Conservation (phyloP, 2,113 vertebrate genomes). For the Neofelis nebulosa region DNA sequence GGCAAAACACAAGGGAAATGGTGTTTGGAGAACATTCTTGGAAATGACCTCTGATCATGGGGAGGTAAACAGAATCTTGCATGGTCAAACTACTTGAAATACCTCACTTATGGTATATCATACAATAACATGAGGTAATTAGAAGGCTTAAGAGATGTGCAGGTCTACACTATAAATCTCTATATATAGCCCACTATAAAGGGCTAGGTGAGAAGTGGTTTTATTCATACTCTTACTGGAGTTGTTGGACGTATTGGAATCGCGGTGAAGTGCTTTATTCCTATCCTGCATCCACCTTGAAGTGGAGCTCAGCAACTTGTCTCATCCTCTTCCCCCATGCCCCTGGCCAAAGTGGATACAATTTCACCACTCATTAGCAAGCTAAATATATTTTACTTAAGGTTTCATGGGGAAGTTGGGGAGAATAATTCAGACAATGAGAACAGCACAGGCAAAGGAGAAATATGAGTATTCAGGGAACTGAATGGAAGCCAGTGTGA, state of each 20-base stretch:
- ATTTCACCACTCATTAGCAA: not conserved
- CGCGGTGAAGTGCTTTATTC: not conserved
- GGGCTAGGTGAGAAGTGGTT: not conserved
- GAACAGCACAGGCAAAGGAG: not conserved
- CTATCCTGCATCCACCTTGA: too few species aligned
- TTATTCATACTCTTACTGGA: not conserved
- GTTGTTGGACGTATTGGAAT: not conserved
- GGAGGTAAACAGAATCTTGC: not conserved
- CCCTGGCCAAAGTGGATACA: not conserved
- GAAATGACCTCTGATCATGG: not conserved
- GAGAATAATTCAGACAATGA: not conserved
- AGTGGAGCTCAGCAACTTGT: not conserved
- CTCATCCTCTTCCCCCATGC: not conserved
- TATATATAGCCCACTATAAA: too few species aligned
- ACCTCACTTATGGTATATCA: not conserved
- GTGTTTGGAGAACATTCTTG: not conserved
- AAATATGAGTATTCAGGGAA: not conserved
- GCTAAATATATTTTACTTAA: not conserved
- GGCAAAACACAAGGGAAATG: not conserved
- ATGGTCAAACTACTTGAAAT: not conserved
- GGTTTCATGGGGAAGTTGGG: not conserved
- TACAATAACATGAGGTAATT: not conserved
- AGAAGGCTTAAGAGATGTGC: not conserved
- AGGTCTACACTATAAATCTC: not conserved
- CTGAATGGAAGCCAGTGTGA: not conserved